phyloP scores from a whole-genome alignment of 1,140 invertebrate genomes.

The Potamilus streckersoni region DNA sequence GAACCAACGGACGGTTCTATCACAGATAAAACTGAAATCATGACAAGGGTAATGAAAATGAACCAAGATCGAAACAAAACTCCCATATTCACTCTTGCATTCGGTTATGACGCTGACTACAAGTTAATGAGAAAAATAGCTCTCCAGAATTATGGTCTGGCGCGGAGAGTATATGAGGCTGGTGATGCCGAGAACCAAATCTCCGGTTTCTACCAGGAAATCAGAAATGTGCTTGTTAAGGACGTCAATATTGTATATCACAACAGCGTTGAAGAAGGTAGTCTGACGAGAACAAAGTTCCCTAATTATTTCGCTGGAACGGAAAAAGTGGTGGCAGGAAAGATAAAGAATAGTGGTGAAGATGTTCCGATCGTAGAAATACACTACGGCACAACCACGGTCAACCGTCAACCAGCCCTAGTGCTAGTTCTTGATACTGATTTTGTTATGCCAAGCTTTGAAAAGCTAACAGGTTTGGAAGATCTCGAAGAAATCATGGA shows the following conservation, averaged over 20 bases:
- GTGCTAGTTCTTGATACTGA: too few relatives aligned
- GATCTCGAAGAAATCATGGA: constrained; percentile 68
- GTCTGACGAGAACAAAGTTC: constrained; percentile 28
- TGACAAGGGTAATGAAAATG: constrained; percentile 57
- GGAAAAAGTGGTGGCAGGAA: constrained; percentile 44
- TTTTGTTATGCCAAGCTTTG: too few relatives aligned
- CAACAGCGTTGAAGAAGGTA: constrained; percentile 29
- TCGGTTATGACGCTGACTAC: constrained; percentile 79
- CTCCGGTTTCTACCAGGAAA: constrained; percentile 73
- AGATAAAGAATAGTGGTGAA: too few relatives aligned
- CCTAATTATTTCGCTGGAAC: constrained; percentile 44
- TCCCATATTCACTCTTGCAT: constrained; percentile 77
- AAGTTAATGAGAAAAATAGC: constrained; percentile 76
- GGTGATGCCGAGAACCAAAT: constrained; percentile 79
- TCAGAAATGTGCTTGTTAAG: constrained; percentile 26
- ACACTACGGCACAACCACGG: too few relatives aligned
- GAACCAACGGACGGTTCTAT: constrained; percentile 75
- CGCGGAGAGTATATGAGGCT: constrained; percentile 80
- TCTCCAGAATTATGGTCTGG: constrained; percentile 76
- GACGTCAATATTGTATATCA: constrained; percentile 34
- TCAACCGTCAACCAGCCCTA: too few relatives aligned
- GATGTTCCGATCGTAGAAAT: too few relatives aligned
- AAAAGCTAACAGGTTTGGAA: constrained; percentile 17
- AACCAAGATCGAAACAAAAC: constrained; percentile 34
- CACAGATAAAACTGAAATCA: constrained; percentile 71